Evolutionary conservation across 2,888 invertebrate genomes (phyloP), one percentile per base, ranked within the genome.

Genomic region (Perizoma flavofasciatum): DNA sequence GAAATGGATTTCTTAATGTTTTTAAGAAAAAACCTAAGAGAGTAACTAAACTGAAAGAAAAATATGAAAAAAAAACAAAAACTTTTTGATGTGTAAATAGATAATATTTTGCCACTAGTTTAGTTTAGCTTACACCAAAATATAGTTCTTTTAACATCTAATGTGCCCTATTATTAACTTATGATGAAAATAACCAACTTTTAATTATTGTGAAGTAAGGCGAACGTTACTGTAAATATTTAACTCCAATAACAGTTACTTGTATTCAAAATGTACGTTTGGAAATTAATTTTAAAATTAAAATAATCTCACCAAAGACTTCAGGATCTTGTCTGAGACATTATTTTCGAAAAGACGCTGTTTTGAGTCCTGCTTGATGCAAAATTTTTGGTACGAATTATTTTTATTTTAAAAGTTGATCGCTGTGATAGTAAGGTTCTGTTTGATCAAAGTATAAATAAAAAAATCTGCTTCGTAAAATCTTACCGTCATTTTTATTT

Each of bases 51-150:
- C 43, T n/a, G 58, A 63, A 63, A 59, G 33, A 63, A 70, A 45
- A 44, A 40, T 37, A 49, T 68, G 60, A 64, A 73, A 59, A 73
- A 74, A 73, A 65, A 65, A 70, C 60, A 57, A 70, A 63, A 68
- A 49, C 65, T 66, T 63, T 68, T 69, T 72, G 63, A 54, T 60
- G 59, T 67, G 67, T 71, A 64, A 66, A 67, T 69, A 76, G 71
- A 70, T 69, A 70, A 72, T 66, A 69, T 78, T 83, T 87, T 90
- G 89, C 90, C 90, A 90, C 85, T 90, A 90, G 88, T 72, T 82
- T 75, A 79, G 74, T 69, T 81, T 90, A 91, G 91, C 91, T 89
- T 89, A 89, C 88, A 89, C 91, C 91, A 91, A 91, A 91, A 88
- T 86, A 74, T 86, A 85, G 87, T 78, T 77, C 69, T 75, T 79